Percentiles rank a stretch among this genome's conserved stretches.
Evolutionary conservation across 2,888 invertebrate genomes (phyloP).

Genomic region (Drosophila stalkeri): DNA sequence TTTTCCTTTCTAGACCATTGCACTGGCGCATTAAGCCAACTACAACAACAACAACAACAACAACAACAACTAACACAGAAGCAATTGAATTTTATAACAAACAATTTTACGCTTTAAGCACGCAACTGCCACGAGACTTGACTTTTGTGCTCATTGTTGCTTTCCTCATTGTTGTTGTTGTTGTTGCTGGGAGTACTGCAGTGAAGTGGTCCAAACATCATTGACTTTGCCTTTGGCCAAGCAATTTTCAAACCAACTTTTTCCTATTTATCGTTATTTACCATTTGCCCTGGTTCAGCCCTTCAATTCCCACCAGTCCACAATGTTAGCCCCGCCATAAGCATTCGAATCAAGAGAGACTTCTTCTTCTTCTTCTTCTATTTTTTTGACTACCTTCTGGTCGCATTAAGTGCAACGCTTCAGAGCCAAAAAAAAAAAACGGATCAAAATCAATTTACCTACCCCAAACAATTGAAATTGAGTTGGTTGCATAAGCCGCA

Average conservation of each 20-base stretch:
- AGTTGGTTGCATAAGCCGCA: conserved; percentile 46
- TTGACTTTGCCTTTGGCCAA: conserved; percentile 75
- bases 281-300: conserved; percentile 53
- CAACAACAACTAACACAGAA: conserved; percentile 30
- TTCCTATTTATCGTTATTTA: conserved; percentile 76
- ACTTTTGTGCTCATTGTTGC: conserved; percentile 55
- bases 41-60: conserved; percentile 27
- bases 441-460: conserved; percentile 63
- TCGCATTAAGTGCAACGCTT: conserved; percentile 53
- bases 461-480: conserved; percentile 60
- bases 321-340: conserved; percentile 42
- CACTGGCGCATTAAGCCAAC: conserved; percentile 58
- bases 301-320: not conserved
- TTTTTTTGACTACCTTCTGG: conserved; percentile 27
- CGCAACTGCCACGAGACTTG: conserved; percentile 56
- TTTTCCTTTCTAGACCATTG: conserved; percentile 52
- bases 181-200: conserved; percentile 49
- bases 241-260: conserved; percentile 67
- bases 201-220: conserved; percentile 68
- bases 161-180: conserved; percentile 43
- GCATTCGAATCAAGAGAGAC: conserved; percentile 46
- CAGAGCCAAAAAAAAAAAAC: conserved; percentile 30
- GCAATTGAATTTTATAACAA: conserved; percentile 79
- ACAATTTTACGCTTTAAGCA: conserved; percentile 79
- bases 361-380: conserved; percentile 10